phyloP scores from a whole-genome alignment of 2,888 invertebrate genomes.

The Mimumesa dahlbomi region DNA sequence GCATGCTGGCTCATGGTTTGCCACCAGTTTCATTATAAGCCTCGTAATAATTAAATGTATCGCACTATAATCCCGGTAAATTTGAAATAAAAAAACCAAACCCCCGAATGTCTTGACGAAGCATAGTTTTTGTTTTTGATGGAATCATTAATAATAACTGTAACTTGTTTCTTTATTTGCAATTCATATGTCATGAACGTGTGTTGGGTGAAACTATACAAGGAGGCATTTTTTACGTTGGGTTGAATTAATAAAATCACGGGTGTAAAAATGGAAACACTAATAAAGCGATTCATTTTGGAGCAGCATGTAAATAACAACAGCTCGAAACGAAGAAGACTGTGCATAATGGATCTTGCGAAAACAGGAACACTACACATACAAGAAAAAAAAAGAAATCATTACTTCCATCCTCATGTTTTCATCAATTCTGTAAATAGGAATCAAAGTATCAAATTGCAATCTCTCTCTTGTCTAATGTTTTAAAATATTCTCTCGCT shows the following conservation, averaged over 20 bases:
- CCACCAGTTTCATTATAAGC: constrained; percentile 38
- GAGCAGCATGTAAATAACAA: constrained; percentile 79
- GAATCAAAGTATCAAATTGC: too few species aligned
- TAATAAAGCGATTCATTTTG: constrained; percentile 69
- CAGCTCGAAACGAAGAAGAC: constrained; percentile 59
- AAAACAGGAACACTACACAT: too few species aligned
- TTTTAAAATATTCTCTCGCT: too few species aligned
- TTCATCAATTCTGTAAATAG: too few species aligned
- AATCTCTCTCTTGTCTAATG: too few species aligned
- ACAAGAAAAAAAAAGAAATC: too few species aligned
- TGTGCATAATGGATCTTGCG: too few species aligned
- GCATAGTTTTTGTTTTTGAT: constrained; percentile 3
- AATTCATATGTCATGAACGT: constrained; percentile 48
- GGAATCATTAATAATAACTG: constrained; percentile 8
- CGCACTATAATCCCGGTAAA: constrained; percentile 19
- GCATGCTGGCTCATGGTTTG: constrained; percentile 54
- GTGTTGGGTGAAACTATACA: constrained; percentile 67
- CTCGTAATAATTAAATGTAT: constrained; percentile 49
- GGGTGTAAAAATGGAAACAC: constrained; percentile 69
- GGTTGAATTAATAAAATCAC: constrained; percentile 68
- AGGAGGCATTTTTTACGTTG: constrained; percentile 73
- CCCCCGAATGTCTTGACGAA: constrained; percentile 2
- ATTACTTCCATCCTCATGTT: too few species aligned
- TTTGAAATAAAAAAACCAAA: constrained; percentile 2
- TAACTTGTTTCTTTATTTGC: constrained; percentile 13